Conservation (phyloP, 2,113 vertebrate species). For the Pteronura brasiliensis region DNA sequence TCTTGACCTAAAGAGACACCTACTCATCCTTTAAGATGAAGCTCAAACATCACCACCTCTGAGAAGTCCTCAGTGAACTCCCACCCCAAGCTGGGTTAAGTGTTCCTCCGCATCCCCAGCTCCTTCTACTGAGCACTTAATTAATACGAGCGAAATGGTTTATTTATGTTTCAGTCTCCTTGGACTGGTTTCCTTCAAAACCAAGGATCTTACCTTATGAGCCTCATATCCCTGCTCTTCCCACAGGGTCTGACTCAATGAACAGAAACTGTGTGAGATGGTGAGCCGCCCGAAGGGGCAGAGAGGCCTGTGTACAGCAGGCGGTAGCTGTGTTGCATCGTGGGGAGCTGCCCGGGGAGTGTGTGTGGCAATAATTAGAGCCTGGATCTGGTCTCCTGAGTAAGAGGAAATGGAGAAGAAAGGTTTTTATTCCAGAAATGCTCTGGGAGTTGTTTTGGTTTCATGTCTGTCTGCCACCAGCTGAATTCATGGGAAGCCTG, state of each 20-base stretch:
- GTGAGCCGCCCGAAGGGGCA: not conserved
- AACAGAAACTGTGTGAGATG: not conserved
- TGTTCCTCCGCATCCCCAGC: not conserved
- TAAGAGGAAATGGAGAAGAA: not conserved
- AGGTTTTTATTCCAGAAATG: not conserved
- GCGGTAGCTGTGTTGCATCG: fast-evolving
- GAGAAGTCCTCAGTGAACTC: not conserved
- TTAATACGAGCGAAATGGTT: not conserved
- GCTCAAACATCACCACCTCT: not conserved
- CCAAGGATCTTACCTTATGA: not conserved
- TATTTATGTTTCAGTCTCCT: not conserved
- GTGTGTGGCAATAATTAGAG: not conserved
- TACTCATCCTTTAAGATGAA: not conserved
- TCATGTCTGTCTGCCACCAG: not conserved
- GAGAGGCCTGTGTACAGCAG: not conserved
- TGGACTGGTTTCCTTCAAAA: not conserved
- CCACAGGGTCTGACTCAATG: not conserved
- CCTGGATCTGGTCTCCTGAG: not conserved
- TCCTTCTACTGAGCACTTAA: not conserved
- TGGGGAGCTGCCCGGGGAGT: too few species aligned
- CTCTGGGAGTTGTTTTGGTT: not conserved
- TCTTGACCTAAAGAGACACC: not conserved
- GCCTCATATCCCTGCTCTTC: not conserved
- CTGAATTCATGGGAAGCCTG: not conserved
- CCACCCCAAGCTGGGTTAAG: not conserved